Percentiles rank a stretch among this genome's conserved stretches.
Conservation (phyloP, 2,113 vertebrate species). For the Platanista minor region DNA sequence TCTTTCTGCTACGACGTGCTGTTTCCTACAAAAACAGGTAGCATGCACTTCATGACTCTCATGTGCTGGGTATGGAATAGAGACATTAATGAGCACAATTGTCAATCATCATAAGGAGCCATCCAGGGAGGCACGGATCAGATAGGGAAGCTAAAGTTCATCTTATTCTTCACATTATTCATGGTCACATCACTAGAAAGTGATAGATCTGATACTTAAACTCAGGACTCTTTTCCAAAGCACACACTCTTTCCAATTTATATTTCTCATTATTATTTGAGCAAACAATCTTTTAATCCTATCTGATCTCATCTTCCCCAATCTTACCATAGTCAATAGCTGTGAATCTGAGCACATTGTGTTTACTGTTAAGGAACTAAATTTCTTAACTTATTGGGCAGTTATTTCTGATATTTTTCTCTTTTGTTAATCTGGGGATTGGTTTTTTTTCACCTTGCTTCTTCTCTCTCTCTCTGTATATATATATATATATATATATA, state of each 20-base stretch:
- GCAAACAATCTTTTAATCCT: neutral
- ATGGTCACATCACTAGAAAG: neutral
- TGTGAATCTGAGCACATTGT: neutral
- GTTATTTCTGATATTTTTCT: neutral
- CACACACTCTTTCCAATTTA: neutral
- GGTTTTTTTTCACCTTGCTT: neutral
- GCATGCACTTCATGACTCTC: accelerated
- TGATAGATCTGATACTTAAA: neutral
- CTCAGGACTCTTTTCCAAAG: neutral
- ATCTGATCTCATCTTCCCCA: neutral
- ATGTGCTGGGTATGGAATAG: neutral
- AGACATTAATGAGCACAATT: neutral
- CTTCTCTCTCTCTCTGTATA: neutral
- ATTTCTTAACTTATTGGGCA: neutral
- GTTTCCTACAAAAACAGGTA: neutral
- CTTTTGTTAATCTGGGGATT: neutral
- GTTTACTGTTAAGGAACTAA: neutral
- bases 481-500: no score
- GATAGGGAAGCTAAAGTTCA: neutral
- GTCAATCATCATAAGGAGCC: neutral
- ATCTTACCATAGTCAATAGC: neutral
- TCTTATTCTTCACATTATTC: neutral
- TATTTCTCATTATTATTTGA: neutral
- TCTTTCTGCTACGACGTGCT: neutral
- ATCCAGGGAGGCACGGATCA: neutral